Conservation (phyloP, 2,888 invertebrate species). For the Eustalomyia histrio region DNA sequence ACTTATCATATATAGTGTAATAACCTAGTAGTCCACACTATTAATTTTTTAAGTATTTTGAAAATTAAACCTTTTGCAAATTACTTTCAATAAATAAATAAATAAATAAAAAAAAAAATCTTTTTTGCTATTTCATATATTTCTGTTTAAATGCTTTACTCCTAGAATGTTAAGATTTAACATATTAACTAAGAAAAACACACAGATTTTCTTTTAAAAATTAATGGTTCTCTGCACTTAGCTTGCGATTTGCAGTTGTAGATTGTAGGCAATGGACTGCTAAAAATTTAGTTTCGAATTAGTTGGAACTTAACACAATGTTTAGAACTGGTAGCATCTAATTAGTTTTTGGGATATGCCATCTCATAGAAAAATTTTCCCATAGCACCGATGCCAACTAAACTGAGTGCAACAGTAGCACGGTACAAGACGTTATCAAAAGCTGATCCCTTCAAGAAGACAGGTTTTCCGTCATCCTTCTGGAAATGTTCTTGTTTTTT, state of each 20-base stretch:
- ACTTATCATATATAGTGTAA: too few species aligned
- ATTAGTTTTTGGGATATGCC: conserved; percentile 71
- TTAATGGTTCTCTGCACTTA: conserved; percentile 18
- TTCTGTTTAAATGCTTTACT: conserved; percentile 74
- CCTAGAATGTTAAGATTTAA: conserved; percentile 59
- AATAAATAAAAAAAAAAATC: too few species aligned
- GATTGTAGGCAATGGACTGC: conserved; percentile 22
- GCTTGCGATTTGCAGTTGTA: conserved; percentile 38
- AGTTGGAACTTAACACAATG: conserved; percentile 10
- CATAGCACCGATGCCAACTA: conserved; percentile 77
- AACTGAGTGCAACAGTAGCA: conserved; percentile 75
- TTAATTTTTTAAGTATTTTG: too few species aligned
- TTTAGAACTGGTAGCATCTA: conserved; percentile 22
- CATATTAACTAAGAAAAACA: conserved; percentile 9
- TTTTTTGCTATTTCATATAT: conserved; percentile 69
- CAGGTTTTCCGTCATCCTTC: conserved; percentile 80
- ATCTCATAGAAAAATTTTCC: conserved; percentile 75
- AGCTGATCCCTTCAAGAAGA: conserved; percentile 80
- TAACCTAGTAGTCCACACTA: too few species aligned
- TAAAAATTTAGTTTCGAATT: neutral
- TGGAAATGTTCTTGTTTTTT: conserved; percentile 75
- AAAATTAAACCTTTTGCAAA: too few species aligned
- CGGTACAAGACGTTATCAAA: conserved; percentile 80
- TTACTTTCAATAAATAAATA: too few species aligned
- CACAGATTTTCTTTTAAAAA: conserved; percentile 1